Conservation (phyloP, 2,888 invertebrate species). For the Azorinus chamasolen region DNA sequence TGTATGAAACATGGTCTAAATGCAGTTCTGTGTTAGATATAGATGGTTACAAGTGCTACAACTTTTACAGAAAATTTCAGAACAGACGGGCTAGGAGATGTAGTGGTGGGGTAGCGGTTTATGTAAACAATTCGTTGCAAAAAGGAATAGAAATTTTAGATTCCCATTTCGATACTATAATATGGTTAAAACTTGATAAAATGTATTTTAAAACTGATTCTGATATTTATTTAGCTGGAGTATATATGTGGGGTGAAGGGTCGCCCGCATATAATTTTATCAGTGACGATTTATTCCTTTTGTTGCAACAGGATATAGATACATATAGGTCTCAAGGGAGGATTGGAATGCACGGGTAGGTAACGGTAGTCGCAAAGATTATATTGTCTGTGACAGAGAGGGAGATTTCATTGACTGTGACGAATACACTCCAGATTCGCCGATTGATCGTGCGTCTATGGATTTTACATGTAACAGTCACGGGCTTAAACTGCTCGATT, state of each 20-base stretch:
- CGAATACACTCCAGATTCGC: slow-evolving; percentile 9
- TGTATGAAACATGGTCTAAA: slow-evolving; percentile 14
- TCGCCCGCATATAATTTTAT: no score
- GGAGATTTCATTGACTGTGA: neutral
- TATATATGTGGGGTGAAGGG: slow-evolving; percentile 25
- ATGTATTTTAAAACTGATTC: neutral
- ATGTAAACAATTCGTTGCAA: neutral
- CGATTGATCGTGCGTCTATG: neutral
- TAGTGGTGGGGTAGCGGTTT: slow-evolving; percentile 12
- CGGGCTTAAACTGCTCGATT: slow-evolving; percentile 5
- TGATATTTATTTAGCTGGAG: slow-evolving; percentile 7
- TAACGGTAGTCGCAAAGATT: neutral
- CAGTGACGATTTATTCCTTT: no score
- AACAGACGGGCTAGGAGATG: neutral
- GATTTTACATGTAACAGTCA: slow-evolving; percentile 1
- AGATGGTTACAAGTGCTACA: slow-evolving; percentile 1
- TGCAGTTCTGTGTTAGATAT: slow-evolving; percentile 3
- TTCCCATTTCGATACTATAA: neutral
- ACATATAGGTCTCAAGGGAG: slow-evolving; percentile 28
- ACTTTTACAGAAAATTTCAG: slow-evolving; percentile 10
- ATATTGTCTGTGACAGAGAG: slow-evolving; percentile 3
- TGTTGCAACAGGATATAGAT: slow-evolving; percentile 21
- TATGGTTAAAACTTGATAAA: slow-evolving; percentile 10
- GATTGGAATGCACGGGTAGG: slow-evolving; percentile 41
- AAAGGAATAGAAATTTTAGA: neutral